phyloP scores from a whole-genome alignment of 2,113 vertebrate genomes.

The Lucifuga dentata region DNA sequence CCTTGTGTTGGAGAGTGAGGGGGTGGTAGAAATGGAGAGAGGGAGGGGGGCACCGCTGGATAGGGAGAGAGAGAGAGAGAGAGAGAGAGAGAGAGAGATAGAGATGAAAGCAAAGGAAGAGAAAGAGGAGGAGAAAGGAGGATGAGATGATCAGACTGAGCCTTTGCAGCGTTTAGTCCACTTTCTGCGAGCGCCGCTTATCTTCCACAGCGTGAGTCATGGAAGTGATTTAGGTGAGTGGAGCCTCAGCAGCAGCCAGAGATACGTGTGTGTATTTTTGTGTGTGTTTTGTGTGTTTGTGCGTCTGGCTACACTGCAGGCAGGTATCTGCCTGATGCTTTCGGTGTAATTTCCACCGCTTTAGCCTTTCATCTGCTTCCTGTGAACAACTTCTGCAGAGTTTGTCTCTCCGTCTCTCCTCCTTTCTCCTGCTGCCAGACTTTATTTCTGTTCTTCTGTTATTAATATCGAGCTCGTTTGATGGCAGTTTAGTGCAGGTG shows the following conservation, averaged over 20 bases:
- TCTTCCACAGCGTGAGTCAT: constrained; percentile 64
- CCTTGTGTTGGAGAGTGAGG: constrained; percentile 65
- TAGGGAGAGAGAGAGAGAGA: constrained; percentile 3
- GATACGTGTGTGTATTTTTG: constrained; percentile 26
- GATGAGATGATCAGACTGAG: constrained; percentile 55
- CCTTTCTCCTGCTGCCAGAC: neutral
- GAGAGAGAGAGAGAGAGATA: constrained; percentile 29
- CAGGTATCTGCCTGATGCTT: constrained; percentile 56
- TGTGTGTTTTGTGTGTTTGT: constrained; percentile 6
- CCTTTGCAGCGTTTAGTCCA: constrained; percentile 55
- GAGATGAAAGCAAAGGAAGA: constrained; percentile 56
- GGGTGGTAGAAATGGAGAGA: constrained; percentile 50
- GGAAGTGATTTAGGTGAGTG: constrained; percentile 63
- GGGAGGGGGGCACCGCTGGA: constrained; percentile 22
- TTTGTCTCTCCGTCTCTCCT: constrained; percentile 25
- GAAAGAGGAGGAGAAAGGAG: constrained; percentile 51
- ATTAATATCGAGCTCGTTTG: no score
- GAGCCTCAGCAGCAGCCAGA: constrained; percentile 33
- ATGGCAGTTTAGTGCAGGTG: neutral
- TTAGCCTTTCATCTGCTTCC: neutral
- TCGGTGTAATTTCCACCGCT: constrained; percentile 2
- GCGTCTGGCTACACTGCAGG: neutral
- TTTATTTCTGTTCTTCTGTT: neutral
- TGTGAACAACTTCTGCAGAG: constrained; percentile 64
- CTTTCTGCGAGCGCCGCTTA: constrained; percentile 52